Percentiles rank a stretch among this genome's conserved stretches.
These are phyloP conservation scores for Synergus laeviventris DNA, from an alignment of 2,888 invertebrate species.

Conservation along the genomic window DNA sequence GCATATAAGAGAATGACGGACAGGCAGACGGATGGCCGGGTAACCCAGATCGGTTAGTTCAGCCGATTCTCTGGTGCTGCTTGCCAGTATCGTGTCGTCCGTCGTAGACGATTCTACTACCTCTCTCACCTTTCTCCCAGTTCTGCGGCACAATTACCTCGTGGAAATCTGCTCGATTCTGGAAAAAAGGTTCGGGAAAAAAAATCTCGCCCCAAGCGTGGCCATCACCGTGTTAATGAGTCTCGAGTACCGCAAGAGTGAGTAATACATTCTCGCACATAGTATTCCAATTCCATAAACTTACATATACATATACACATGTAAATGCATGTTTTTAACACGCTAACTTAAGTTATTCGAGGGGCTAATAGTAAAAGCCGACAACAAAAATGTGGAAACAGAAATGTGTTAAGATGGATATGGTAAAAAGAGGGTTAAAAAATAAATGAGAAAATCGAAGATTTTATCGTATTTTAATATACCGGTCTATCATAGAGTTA, in stretches of 20 bases:
- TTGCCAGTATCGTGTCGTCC: conserved; percentile 72
- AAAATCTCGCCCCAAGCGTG: conserved; percentile 5
- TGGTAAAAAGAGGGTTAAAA: too few relatives aligned
- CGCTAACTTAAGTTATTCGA: neutral
- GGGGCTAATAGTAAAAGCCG: too few relatives aligned
- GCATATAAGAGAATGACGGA: conserved; percentile 49
- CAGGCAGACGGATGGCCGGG: conserved; percentile 74
- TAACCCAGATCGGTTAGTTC: conserved; percentile 75
- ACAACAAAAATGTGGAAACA: too few relatives aligned
- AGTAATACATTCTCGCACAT: conserved; percentile 50
- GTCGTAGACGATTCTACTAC: conserved; percentile 67
- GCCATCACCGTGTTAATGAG: conserved; percentile 54
- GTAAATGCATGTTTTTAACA: neutral
- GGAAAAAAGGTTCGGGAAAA: conserved; percentile 21
- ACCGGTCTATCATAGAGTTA: too few relatives aligned
- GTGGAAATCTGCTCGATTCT: conserved; percentile 32
- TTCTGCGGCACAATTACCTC: conserved; percentile 8
- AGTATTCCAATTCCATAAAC: conserved; percentile 41
- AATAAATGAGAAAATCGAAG: too few relatives aligned
- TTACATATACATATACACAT: neutral
- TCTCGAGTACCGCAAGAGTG: conserved; percentile 55
- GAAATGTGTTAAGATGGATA: too few relatives aligned
- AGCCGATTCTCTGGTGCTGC: conserved; percentile 68
- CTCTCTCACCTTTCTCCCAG: conserved; percentile 46
- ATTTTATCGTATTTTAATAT: too few relatives aligned